phyloP scores from a whole-genome alignment of 2,888 invertebrate species.

The Ichneumon xanthorius region DNA sequence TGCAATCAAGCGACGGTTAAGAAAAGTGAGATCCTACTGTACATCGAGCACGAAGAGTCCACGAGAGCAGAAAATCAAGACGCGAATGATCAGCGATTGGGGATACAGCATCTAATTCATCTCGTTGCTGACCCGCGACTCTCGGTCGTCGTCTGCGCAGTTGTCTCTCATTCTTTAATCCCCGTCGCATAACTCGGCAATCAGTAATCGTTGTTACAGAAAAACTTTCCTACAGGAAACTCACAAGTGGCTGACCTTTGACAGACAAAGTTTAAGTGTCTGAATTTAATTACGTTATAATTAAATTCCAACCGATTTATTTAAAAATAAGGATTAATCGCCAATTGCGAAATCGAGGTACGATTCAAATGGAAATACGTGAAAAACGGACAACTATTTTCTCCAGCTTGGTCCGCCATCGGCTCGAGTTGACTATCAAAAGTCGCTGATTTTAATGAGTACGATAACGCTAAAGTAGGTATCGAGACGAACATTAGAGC shows the following conservation, averaged over 20 bases:
- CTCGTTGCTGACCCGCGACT: constrained; percentile 1
- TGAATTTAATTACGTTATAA: not conserved
- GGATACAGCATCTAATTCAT: not conserved
- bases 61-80: not conserved
- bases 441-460: constrained; percentile 6
- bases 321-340: not conserved
- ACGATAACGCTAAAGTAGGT: constrained; percentile 43
- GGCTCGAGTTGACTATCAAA: not conserved
- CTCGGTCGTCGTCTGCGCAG: constrained; percentile 4
- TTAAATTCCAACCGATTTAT: not conserved
- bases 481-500: constrained; percentile 61
- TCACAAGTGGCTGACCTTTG: not conserved
- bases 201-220: not conserved
- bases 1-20: no score
- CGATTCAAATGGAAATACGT: not conserved
- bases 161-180: not conserved
- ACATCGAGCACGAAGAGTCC: no score
- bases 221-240: not conserved
- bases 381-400: not conserved
- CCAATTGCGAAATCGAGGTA: not conserved
- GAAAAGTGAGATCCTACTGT: no score
- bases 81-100: constrained; percentile 11
- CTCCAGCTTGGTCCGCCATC: not conserved
- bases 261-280: not conserved
- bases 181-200: constrained; percentile 1